Conservation (phyloP, 2,113 vertebrate genomes). For the Baryphthengus martii region DNA sequence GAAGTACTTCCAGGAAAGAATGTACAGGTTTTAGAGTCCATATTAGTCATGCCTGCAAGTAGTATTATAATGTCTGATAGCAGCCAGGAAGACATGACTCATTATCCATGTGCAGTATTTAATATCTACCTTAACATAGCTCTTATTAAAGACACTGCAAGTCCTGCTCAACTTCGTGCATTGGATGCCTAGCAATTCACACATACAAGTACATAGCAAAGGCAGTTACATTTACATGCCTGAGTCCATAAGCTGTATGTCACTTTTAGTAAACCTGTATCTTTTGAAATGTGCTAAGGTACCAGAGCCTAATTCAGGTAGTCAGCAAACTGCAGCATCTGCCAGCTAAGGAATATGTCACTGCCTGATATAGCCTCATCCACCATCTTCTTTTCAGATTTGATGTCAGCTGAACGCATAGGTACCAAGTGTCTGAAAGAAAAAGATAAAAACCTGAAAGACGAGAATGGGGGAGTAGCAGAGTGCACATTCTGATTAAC, state of each 20-base stretch:
- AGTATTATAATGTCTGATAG: neutral
- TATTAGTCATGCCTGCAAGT: neutral
- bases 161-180: neutral
- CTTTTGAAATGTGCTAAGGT: slow-evolving; percentile 21
- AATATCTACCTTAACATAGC: neutral
- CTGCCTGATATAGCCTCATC: neutral
- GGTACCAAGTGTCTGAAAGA: neutral
- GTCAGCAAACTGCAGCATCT: slow-evolving; percentile 39
- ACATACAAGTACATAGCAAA: neutral
- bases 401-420: neutral
- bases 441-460: neutral
- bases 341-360: slow-evolving; percentile 1
- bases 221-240: slow-evolving; percentile 28
- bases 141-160: neutral
- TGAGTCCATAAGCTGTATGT: slow-evolving; percentile 16
- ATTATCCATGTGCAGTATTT: neutral
- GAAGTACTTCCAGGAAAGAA: neutral
- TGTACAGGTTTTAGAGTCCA: neutral
- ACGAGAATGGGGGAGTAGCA: rapidly evolving
- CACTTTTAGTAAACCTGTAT: slow-evolving; percentile 34
- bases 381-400: slow-evolving; percentile 4
- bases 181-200: neutral
- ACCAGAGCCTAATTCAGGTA: slow-evolving; percentile 44
- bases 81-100: neutral
- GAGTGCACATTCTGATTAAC: neutral